Percentiles rank a stretch among this genome's conserved stretches.
Conservation (phyloP, 1,140 invertebrate genomes). For the Papilio xuthus region DNA sequence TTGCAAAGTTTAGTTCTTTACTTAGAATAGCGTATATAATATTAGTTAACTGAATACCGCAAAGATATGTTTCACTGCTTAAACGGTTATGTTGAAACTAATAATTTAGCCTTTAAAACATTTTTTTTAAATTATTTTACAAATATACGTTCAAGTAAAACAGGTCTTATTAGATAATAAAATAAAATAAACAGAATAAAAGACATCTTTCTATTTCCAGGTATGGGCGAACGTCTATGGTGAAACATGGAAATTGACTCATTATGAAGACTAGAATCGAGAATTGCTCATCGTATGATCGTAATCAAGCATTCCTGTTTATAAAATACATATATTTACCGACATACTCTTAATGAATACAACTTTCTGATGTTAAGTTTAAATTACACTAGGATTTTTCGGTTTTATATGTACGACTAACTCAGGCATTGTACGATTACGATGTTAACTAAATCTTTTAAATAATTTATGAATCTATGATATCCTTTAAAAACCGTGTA, state of each 20-base stretch:
- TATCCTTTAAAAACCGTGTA: neutral
- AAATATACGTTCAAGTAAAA: neutral
- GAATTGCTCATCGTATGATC: conserved; percentile 38
- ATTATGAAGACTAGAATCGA: conserved; percentile 35
- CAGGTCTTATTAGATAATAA: neutral
- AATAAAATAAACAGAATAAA: conserved; percentile 33
- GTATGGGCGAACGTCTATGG: conserved; percentile 70
- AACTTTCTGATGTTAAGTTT: neutral
- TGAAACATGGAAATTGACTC: conserved; percentile 46
- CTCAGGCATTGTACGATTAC: neutral
- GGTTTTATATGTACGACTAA: neutral
- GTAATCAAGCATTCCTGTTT: conserved; percentile 47
- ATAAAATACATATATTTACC: conserved; percentile 38
- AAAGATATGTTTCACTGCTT: neutral
- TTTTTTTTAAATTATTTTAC: too few relatives aligned
- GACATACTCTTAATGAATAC: neutral
- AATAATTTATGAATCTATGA: neutral
- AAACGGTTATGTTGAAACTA: neutral
- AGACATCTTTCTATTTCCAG: conserved; percentile 52
- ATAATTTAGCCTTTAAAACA: too few relatives aligned
- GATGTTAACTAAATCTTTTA: neutral
- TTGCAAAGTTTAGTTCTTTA: neutral
- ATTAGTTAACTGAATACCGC: neutral
- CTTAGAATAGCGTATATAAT: neutral
- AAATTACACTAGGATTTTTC: neutral